phyloP scores from a whole-genome alignment of 2,797 vertebrate genomes.

The Melanogrammus aeglefinus region DNA sequence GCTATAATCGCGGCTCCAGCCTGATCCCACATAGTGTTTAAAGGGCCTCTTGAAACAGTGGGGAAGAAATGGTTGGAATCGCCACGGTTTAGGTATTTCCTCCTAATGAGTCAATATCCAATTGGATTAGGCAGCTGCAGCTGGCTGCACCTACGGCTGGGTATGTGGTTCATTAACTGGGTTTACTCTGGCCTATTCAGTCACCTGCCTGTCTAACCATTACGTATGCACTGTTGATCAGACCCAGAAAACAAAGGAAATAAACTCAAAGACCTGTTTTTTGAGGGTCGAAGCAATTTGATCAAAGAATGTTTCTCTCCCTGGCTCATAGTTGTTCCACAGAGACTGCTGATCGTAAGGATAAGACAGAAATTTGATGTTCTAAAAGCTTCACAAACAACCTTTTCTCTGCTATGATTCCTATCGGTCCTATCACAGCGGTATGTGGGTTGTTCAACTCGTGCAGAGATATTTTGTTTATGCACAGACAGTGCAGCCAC shows the following conservation, averaged over 20 bases:
- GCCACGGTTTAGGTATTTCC: conserved; percentile 22
- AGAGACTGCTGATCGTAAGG: not conserved
- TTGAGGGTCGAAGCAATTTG: not conserved
- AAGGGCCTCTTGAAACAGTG: conserved; percentile 27
- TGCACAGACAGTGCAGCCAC: not conserved
- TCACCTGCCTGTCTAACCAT: conserved; percentile 38
- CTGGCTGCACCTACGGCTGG: conserved; percentile 50
- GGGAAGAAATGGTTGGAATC: not conserved
- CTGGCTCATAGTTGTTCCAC: not conserved
- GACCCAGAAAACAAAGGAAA: not conserved
- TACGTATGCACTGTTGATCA: conserved; percentile 12
- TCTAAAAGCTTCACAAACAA: not conserved
- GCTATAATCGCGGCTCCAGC: conserved; percentile 17
- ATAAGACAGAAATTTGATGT: not conserved
- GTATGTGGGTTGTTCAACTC: not conserved
- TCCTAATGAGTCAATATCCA: conserved; percentile 44
- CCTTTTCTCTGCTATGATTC: not conserved
- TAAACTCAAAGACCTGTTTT: not conserved
- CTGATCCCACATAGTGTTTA: conserved; percentile 16
- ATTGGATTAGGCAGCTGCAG: conserved; percentile 45
- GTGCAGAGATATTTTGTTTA: not conserved
- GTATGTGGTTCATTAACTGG: conserved; percentile 48
- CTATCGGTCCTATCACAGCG: not conserved
- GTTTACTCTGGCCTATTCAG: conserved; percentile 48
- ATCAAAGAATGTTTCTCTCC: not conserved